Evolutionary conservation across 2,888 invertebrate genomes (phyloP).

Genomic region (Leucophora obtusa): DNA sequence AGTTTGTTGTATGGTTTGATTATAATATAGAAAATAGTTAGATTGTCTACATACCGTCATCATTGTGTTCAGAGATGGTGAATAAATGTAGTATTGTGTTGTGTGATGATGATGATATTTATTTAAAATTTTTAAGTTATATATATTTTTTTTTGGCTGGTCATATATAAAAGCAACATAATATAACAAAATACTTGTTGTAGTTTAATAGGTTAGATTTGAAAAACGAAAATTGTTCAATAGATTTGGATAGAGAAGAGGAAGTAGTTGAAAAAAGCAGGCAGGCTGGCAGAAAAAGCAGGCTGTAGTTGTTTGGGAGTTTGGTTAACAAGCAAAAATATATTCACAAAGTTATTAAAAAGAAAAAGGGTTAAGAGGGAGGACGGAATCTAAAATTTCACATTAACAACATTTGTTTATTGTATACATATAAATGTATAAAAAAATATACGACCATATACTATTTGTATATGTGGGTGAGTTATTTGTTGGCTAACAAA

Average conservation of each 20-base stretch:
- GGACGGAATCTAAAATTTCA: constrained; percentile 48
- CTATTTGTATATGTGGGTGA: constrained; percentile 61
- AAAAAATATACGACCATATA: constrained; percentile 20
- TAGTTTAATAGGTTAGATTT: constrained; percentile 59
- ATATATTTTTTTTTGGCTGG: constrained; percentile 42
- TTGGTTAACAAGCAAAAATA: constrained; percentile 38
- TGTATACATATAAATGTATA: constrained; percentile 20
- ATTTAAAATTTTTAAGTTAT: constrained; percentile 47
- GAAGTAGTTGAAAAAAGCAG: not conserved
- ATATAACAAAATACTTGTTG: constrained; percentile 24
- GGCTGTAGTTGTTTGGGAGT: constrained; percentile 35
- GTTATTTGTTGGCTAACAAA: constrained; percentile 65
- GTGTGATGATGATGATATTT: constrained; percentile 46
- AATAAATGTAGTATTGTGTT: not conserved
- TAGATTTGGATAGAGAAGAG: constrained; percentile 22
- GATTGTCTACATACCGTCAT: constrained; percentile 10
- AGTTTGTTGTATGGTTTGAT: constrained; percentile 30
- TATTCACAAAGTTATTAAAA: constrained; percentile 50
- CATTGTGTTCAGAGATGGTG: constrained; percentile 3
- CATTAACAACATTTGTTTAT: constrained; percentile 62
- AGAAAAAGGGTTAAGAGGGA: constrained; percentile 42
- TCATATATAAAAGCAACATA: constrained; percentile 21
- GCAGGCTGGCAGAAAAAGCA: too few relatives aligned
- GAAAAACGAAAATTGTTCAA: constrained; percentile 37
- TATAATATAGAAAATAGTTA: constrained; percentile 43